Base-by-base conservation (phyloP, 2,797 vertebrate species). In the Ctenosaura bakeri region DNA sequence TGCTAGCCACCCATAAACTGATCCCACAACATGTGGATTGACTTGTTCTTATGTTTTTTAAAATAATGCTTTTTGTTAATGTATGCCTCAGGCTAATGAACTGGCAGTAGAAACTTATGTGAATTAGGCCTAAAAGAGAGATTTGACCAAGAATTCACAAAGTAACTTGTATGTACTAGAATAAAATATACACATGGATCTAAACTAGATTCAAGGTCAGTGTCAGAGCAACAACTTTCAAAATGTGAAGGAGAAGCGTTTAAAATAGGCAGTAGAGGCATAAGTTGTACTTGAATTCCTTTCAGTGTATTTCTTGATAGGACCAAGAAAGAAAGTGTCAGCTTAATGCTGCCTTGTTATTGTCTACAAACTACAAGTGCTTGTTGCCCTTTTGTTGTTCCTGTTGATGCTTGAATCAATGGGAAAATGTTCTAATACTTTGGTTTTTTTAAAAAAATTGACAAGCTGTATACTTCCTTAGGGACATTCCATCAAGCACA, bases 361-460 rank as follows among this genome's bases (percentile, higher is more conserved):
- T 66, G 73, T 46, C 71, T 84, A 54, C 38, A 52, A 78, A 84
- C 52, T 66, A 76, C 81, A 89, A 77, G 82, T 10, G 1, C 54
- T 52, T 83, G 10, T 64, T 83, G 42, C 42, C 73, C 81, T 84
- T 83, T 66, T 66, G 56, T 38, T 78, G 73, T 84, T 84, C 42
- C 13, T 78, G 29, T 42, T 84, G 73, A 14, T 87, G 50, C 50
- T 56, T 77, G 82, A 66, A 78, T 89, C 73, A 84, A 38, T 89
- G 46, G 38, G 50, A 69, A 64, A 78, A 77, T 13, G 59, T 29
- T 52, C 32, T 66, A 38, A 24, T 66, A 26, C 7, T 9, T 14
- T 32, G 2, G 4, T 78, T 76, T 76, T 35, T 74, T 76, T 50
- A 78, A 66, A 66, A 66, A 16, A 62, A 73, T 83, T 84, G 73